Evolutionary conservation across 2,113 vertebrate genomes (phyloP).

Genomic region (Gallinago jamesoni): DNA sequence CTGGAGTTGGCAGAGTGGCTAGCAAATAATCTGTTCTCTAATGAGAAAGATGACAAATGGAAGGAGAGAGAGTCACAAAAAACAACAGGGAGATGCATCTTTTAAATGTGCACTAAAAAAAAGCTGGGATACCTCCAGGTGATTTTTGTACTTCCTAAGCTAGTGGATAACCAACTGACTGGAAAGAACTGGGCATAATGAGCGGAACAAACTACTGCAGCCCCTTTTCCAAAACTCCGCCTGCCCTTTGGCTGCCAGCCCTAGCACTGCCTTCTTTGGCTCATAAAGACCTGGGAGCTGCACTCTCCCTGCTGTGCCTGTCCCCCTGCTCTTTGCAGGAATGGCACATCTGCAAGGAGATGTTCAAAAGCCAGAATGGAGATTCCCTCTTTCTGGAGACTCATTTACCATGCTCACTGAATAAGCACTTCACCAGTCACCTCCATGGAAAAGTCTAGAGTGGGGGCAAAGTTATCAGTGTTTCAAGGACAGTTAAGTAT

Average conservation of each 20-base stretch:
- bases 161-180: conserved; percentile 38
- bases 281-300: neutral
- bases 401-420: fast-evolving
- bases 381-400: neutral
- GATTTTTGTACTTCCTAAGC: conserved; percentile 29
- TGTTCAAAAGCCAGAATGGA: neutral
- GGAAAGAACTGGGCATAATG: conserved; percentile 38
- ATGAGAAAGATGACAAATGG: neutral
- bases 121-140: conserved; percentile 17
- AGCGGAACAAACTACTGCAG: conserved; percentile 7
- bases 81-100: neutral
- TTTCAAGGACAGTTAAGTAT: neutral
- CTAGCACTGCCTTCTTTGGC: neutral
- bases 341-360: neutral
- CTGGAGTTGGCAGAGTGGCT: neutral
- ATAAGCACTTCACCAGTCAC: neutral
- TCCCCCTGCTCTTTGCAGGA: neutral
- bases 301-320: neutral
- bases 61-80: neutral
- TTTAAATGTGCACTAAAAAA: neutral
- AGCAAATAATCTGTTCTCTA: neutral
- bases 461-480: neutral
- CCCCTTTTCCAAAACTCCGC: neutral
- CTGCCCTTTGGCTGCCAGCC: neutral
- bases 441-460: neutral